A percentile compares a stretch with the other conserved stretches of the same genome.
phyloP scores from a whole-genome alignment of 1,140 invertebrate species.

The Microplitis mediator region DNA sequence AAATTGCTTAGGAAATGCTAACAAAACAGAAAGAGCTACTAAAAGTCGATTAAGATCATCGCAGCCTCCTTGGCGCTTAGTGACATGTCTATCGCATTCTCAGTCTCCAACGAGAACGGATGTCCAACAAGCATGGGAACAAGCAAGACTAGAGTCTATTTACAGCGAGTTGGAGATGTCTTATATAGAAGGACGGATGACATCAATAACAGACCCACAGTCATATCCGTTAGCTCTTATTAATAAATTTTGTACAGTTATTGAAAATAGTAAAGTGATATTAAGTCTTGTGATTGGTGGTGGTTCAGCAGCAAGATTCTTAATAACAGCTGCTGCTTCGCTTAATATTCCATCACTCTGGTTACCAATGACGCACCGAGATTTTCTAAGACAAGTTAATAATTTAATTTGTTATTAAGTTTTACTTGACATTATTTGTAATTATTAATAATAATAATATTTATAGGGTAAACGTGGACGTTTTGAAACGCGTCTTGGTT shows the following conservation, averaged over 20 bases:
- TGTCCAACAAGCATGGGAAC: conserved; percentile 57
- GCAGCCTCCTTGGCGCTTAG: conserved; percentile 52
- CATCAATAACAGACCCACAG: conserved; percentile 41
- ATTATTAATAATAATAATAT: conserved; percentile 11
- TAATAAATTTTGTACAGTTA: conserved; percentile 55
- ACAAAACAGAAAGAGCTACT: conserved; percentile 41
- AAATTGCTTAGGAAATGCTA: conserved; percentile 32
- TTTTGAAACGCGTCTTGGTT: conserved; percentile 56
- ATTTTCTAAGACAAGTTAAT: conserved; percentile 56
- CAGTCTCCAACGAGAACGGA: conserved; percentile 51
- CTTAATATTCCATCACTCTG: conserved; percentile 56
- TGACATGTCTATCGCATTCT: conserved; percentile 53
- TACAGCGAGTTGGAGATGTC: conserved; percentile 55
- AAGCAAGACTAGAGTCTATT: conserved; percentile 50
- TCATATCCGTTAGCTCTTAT: conserved; percentile 55
- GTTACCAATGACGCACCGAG: conserved; percentile 56
- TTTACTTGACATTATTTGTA: background rate
- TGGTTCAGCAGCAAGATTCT: conserved; percentile 55
- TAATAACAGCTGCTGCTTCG: conserved; percentile 54
- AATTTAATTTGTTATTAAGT: background rate
- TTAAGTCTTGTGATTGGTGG: conserved; percentile 55
- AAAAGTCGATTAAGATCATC: conserved; percentile 37
- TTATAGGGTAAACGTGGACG: conserved; percentile 49
- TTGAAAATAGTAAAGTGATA: conserved; percentile 52
- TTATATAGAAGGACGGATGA: conserved; percentile 51